Percentiles rank a stretch among this genome's conserved stretches.
phyloP scores from a whole-genome alignment of 1,140 invertebrate species.

The Phortica variegata region DNA sequence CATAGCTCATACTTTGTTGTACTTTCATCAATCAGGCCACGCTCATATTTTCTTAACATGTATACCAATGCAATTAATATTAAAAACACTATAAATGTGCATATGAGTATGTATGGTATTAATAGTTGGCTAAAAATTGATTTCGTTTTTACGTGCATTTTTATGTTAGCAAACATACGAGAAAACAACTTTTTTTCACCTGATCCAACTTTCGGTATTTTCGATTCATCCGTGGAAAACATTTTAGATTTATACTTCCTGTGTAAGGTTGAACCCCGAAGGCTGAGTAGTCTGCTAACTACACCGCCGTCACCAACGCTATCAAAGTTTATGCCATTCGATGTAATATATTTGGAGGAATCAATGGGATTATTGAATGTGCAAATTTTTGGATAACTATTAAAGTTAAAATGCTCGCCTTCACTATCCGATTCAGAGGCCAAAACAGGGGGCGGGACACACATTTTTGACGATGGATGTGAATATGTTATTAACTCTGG shows the following conservation, averaged over 20 bases:
- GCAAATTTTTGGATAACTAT: conserved; percentile 26
- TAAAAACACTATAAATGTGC: conserved; percentile 33
- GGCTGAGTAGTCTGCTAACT: conserved; percentile 40
- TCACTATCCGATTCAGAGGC: conserved; percentile 39
- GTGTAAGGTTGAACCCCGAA: conserved; percentile 35
- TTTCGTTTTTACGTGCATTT: conserved; percentile 6
- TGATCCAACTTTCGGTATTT: too few relatives aligned
- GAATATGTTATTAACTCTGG: neutral
- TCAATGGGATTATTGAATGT: conserved; percentile 19
- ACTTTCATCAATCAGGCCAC: conserved; percentile 27
- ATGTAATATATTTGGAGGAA: conserved; percentile 17
- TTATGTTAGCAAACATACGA: neutral
- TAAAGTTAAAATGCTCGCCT: conserved; percentile 20
- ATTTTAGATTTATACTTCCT: conserved; percentile 24
- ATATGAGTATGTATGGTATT: conserved; percentile 40
- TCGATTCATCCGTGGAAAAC: neutral
- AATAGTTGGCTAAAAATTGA: conserved; percentile 26
- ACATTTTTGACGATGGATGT: conserved; percentile 30
- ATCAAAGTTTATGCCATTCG: conserved; percentile 21
- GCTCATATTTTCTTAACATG: conserved; percentile 28
- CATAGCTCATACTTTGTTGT: conserved; percentile 33
- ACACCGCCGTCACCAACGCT: conserved; percentile 25
- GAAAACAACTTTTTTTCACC: too few relatives aligned
- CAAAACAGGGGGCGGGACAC: conserved; percentile 41
- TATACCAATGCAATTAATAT: conserved; percentile 37